phyloP scores from a whole-genome alignment of 2,888 invertebrate genomes.

The Boloria euphrosyne region DNA sequence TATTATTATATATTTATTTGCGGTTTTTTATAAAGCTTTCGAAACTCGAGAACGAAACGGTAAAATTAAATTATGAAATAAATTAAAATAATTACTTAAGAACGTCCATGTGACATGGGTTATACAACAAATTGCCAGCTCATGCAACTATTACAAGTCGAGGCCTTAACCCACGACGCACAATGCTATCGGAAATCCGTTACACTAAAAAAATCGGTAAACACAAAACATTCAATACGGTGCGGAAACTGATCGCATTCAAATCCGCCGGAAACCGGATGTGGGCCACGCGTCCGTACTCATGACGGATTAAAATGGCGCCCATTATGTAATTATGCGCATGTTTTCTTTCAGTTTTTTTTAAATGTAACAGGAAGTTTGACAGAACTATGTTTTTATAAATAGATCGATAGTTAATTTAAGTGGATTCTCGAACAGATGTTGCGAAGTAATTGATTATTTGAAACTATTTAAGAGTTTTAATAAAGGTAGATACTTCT shows the following conservation, averaged over 20 bases:
- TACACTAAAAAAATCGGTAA: constrained; percentile 48
- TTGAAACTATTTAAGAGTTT: too few relatives aligned
- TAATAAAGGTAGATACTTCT: too few relatives aligned
- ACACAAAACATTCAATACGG: constrained; percentile 44
- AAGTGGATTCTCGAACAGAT: constrained; percentile 6
- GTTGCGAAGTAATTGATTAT: background rate
- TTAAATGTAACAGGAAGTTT: constrained; percentile 24
- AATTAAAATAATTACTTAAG: too few relatives aligned
- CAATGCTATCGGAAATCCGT: constrained; percentile 46
- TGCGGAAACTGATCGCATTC: constrained; percentile 56
- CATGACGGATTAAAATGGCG: constrained; percentile 54
- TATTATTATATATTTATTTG: too few relatives aligned
- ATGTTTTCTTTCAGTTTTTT: constrained; percentile 42
- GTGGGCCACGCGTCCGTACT: constrained; percentile 60
- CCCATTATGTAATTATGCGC: constrained; percentile 47
- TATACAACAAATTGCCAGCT: too few relatives aligned
- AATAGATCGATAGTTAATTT: constrained; percentile 3
- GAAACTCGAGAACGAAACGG: too few relatives aligned
- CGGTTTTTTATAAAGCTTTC: too few relatives aligned
- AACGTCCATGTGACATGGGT: too few relatives aligned
- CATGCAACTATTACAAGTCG: background rate
- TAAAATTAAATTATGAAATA: too few relatives aligned
- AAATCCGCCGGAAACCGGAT: constrained; percentile 69
- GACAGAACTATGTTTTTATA: constrained; percentile 1
- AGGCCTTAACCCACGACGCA: constrained; percentile 20